Base-by-base conservation (phyloP, 2,888 invertebrate genomes). In the Argyra leucocephala region DNA sequence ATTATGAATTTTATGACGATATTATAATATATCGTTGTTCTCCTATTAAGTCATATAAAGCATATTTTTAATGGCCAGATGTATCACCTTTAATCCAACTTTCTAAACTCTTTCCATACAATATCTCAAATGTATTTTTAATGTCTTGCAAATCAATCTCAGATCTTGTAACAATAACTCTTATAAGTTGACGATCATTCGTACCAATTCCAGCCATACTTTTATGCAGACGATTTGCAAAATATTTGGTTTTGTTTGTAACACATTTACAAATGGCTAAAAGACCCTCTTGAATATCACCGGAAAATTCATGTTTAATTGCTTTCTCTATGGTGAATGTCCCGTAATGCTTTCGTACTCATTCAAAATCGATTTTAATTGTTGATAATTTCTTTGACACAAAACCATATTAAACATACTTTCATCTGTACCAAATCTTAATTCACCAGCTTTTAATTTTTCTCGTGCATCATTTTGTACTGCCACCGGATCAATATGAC, bases 181-280 rank as follows among this genome's bases (percentile, higher is more conserved):
- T 87, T 72, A 95, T 93, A 70, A 96, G 82, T 72, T 90, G 88
- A 63, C 85, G 83, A 77, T 96, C 95, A 74, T 92, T 89, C 5
- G 95, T 96, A 67, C 96, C 96, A 69, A 90, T 78, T 5, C 96
- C 95, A 75, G 89, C 90, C 92, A 96, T 93, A 64, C 91, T 88
- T 75, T 90, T 88, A 80, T 93, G 88, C 64, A 96, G 82, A 60
- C 89, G 86, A 75, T 91, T 89, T 0, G 95, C 95, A 80, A 93
- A 95, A 83, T 89, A 96, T 48, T 85, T 84, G 0, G 90, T 83
- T 78, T 89, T 87, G 78, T 92, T 89, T 74, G 87, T 87, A 1
- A 91, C 89, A 69, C 89, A 88, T 77, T 88, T 87, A 66, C 90
- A 89, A 65, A 93, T 89, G 67, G 93, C 90, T 70, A 91, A 80